Conservation (phyloP, 1,140 invertebrate genomes). For the Zaprionus nigranus region DNA sequence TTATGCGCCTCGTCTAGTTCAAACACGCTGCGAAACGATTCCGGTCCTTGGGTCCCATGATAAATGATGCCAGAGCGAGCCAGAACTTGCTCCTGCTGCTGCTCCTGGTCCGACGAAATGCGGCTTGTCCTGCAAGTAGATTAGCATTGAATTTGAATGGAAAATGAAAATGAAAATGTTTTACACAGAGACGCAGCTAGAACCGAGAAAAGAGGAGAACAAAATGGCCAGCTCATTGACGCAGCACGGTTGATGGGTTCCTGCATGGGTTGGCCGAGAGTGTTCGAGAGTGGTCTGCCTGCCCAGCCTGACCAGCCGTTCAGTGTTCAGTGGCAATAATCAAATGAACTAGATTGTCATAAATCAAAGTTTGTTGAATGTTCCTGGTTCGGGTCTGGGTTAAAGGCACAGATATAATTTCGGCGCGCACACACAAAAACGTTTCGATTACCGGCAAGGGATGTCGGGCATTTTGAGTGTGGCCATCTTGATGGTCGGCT, state of each 20-base stretch:
- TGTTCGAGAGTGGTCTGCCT: not conserved
- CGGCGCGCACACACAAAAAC: constrained; percentile 43
- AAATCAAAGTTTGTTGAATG: constrained; percentile 77
- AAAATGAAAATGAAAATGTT: constrained; percentile 80
- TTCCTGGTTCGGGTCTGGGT: constrained; percentile 54
- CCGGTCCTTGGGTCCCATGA: constrained; percentile 58
- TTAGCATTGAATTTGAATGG: constrained; percentile 81
- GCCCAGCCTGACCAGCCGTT: constrained; percentile 4
- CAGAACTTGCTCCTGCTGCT: constrained; percentile 25
- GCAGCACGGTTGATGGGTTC: constrained; percentile 3
- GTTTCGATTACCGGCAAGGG: constrained; percentile 29
- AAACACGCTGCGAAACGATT: constrained; percentile 50
- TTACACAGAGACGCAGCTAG: constrained; percentile 34
- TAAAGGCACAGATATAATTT: constrained; percentile 71
- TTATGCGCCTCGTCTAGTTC: constrained; percentile 62
- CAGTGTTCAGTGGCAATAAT: constrained; percentile 61
- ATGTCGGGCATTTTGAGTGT: constrained; percentile 14
- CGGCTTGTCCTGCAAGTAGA: constrained; percentile 74
- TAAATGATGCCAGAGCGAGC: constrained; percentile 66
- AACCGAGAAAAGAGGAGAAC: not conserved
- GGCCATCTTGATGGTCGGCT: constrained; percentile 49
- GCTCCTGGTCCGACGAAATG: constrained; percentile 36
- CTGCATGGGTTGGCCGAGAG: not conserved
- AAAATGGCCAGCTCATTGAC: constrained; percentile 20
- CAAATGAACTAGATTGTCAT: constrained; percentile 79